Conservation (phyloP, 2,113 vertebrate species). For the Meriones unguiculatus region DNA sequence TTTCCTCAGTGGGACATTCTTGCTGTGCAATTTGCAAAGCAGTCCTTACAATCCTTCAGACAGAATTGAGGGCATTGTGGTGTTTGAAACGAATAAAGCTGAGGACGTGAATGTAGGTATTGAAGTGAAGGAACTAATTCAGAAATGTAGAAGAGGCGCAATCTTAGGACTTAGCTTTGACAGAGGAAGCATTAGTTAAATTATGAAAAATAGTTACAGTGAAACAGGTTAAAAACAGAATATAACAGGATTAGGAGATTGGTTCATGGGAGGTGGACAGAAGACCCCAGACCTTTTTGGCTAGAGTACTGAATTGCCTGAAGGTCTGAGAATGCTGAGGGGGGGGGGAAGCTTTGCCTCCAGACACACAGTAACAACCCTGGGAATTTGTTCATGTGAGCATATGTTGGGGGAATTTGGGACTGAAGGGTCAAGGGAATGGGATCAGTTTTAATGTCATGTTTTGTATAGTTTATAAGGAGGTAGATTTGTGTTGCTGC, state of each 20-base stretch:
- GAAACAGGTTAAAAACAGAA: neutral
- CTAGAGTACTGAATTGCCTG: neutral
- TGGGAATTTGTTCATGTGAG: neutral
- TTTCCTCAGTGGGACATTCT: neutral
- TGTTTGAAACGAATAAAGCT: conserved; percentile 12
- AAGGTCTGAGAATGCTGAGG: neutral
- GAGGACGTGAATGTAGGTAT: neutral
- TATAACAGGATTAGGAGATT: neutral
- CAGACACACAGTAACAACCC: neutral
- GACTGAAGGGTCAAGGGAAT: neutral
- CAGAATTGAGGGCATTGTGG: neutral
- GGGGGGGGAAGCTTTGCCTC: neutral
- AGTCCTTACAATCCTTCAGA: neutral
- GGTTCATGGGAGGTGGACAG: neutral
- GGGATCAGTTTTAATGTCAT: neutral
- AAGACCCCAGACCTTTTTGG: neutral
- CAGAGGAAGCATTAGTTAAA: conserved; percentile 51
- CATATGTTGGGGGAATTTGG: neutral
- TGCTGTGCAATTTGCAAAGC: neutral
- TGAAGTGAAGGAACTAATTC: conserved; percentile 18
- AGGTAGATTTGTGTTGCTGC: neutral
- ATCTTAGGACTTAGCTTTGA: conserved; percentile 33
- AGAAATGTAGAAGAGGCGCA: neutral
- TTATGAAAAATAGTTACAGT: conserved; percentile 42
- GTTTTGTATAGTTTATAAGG: neutral